A percentile compares a stretch with the other conserved stretches of the same genome.
These are phyloP conservation scores for Sebastes minor DNA, from an alignment of 2,797 vertebrate species.

Conservation along the genomic window DNA sequence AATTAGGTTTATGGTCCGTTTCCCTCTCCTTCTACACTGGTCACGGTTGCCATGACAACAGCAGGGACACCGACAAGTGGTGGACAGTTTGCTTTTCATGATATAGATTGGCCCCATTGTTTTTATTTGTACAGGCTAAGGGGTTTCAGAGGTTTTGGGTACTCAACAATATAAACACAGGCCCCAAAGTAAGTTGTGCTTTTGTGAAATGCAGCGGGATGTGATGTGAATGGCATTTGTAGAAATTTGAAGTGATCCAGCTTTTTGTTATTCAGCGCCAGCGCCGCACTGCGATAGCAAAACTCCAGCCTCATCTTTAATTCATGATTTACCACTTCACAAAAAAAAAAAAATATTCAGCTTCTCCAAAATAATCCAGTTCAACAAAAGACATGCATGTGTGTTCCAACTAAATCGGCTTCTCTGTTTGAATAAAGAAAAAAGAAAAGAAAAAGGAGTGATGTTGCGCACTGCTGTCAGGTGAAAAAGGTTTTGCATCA, in stretches of 20 bases:
- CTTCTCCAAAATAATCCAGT: conserved; percentile 58
- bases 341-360: conserved; percentile 9
- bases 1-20: conserved; percentile 30
- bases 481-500: conserved; percentile 51
- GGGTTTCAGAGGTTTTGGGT: not conserved
- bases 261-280: conserved; percentile 61
- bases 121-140: conserved; percentile 6
- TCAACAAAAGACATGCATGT: conserved; percentile 25
- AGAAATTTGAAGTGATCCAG: conserved; percentile 41
- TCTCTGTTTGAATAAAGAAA: conserved; percentile 19
- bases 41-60: conserved; percentile 70
- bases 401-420: conserved; percentile 8
- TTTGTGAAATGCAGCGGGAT: conserved; percentile 12
- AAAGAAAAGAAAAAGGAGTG: not conserved
- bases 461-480: conserved; percentile 25
- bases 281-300: conserved; percentile 40
- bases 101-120: conserved; percentile 44
- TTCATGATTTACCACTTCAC: conserved; percentile 65
- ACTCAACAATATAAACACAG: conserved; percentile 22
- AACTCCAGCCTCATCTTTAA: conserved; percentile 69
- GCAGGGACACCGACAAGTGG: conserved; percentile 12
- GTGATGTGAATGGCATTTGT: conserved; percentile 39
- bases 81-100: conserved; percentile 43
- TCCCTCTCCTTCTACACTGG: not conserved
- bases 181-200: conserved; percentile 6